Evolutionary conservation across 2,113 vertebrate genomes (phyloP).

Genomic region (Carollia perspicillata): DNA sequence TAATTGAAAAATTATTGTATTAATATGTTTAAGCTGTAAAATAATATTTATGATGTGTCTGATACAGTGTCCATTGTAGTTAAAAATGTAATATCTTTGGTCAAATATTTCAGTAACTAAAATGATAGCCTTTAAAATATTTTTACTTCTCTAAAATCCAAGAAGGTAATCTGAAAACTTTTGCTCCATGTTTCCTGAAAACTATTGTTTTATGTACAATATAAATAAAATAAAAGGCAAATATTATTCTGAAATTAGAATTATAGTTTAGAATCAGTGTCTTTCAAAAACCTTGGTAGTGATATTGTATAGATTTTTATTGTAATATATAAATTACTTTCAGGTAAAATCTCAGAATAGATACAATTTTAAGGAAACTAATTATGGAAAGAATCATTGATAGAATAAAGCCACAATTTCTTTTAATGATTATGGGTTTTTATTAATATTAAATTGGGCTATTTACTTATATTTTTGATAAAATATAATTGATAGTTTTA

Average conservation of each 20-base stretch:
- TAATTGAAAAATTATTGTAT: not conserved
- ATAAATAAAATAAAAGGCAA: conserved; percentile 15
- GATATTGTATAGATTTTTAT: not conserved
- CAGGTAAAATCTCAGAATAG: not conserved
- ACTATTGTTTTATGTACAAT: not conserved
- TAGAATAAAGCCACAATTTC: not conserved
- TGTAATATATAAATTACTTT: not conserved
- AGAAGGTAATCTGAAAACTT: not conserved
- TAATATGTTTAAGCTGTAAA: not conserved
- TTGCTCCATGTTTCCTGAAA: not conserved
- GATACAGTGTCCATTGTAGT: not conserved
- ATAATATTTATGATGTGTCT: not conserved
- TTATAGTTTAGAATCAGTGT: not conserved
- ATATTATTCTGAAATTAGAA: not conserved
- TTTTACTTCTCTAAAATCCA: conserved; percentile 25
- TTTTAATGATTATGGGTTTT: not conserved
- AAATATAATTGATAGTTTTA: not conserved
- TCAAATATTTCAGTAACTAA: not conserved
- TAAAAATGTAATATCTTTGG: not conserved
- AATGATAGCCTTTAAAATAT: not conserved
- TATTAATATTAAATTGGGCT: not conserved
- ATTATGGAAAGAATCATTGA: not conserved
- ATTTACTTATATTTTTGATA: not conserved
- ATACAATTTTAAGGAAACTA: not conserved
- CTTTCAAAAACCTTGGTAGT: not conserved